These are phyloP conservation scores for Mesocentrotus franciscanus DNA, from an alignment of 53 echinoderm and acorn worm genomes.

Conservation along the genomic window DNA sequence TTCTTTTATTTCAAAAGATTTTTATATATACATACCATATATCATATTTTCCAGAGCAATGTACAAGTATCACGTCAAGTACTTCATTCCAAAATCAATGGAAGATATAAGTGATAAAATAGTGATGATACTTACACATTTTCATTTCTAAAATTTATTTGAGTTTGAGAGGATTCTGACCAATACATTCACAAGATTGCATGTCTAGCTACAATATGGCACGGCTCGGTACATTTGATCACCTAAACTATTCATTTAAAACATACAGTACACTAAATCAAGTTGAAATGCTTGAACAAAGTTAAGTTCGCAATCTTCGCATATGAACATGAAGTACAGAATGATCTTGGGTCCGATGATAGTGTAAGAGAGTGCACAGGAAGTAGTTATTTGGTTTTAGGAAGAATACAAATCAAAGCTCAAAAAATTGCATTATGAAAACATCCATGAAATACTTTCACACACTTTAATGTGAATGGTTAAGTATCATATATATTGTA, in stretches of 20 bases:
- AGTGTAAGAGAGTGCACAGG: too few species aligned
- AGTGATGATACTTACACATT: neutral
- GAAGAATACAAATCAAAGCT: neutral
- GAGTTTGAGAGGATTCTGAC: neutral
- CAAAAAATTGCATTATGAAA: neutral
- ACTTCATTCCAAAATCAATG: neutral
- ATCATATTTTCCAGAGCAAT: neutral
- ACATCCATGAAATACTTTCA: neutral
- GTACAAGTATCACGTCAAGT: neutral
- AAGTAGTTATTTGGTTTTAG: neutral
- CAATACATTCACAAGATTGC: neutral
- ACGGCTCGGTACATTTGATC: neutral
- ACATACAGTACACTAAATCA: neutral
- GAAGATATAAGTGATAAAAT: neutral
- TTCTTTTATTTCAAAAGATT: constrained; percentile 7
- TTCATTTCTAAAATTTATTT: neutral
- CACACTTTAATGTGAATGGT: constrained; percentile 10
- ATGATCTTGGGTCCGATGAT: neutral
- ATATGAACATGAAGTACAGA: too few species aligned
- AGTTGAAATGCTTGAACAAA: neutral
- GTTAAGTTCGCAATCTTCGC: neutral
- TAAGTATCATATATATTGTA: neutral
- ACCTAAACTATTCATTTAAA: neutral
- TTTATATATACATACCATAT: neutral
- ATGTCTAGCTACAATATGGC: neutral